These are phyloP conservation scores for Pseudorhiza aurosa DNA, from an alignment of 30 jellyfish, hydroid and myxozoan species.

Conservation along the genomic window DNA sequence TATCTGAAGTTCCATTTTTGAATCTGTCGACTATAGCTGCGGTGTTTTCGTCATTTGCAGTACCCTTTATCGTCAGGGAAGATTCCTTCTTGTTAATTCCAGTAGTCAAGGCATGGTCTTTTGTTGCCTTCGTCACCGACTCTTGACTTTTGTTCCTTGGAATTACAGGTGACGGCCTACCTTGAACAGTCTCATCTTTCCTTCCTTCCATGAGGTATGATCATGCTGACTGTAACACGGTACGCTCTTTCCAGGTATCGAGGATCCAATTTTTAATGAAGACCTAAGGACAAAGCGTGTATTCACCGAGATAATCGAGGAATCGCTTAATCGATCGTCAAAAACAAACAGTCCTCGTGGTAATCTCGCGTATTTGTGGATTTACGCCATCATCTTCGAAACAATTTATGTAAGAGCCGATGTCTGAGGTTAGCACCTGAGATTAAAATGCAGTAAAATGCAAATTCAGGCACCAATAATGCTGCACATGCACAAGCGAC, in stretches of 20 bases:
- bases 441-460: not conserved
- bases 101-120: not conserved
- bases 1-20: not conserved
- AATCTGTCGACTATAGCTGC: not conserved
- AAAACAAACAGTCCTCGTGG: not conserved
- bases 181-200: not conserved
- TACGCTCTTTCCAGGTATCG: not conserved
- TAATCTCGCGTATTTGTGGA: not conserved
- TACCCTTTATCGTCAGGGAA: not conserved
- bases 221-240: not conserved
- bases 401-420: not conserved
- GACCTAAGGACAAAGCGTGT: not conserved
- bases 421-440: not conserved
- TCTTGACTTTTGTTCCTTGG: slow-evolving; percentile 13
- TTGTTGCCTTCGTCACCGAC: not conserved
- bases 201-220: slow-evolving; percentile 16
- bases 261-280: not conserved
- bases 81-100: not conserved
- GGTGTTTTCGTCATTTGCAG: not conserved
- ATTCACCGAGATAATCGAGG: not conserved
- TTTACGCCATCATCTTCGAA: not conserved
- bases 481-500: not conserved
- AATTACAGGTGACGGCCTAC: slow-evolving; percentile 11
- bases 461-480: not conserved
- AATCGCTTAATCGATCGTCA: not conserved